Percentiles rank a stretch among this genome's conserved stretches.
Evolutionary conservation across 2,113 vertebrate genomes (phyloP).

Genomic region (Rallus limicola): DNA sequence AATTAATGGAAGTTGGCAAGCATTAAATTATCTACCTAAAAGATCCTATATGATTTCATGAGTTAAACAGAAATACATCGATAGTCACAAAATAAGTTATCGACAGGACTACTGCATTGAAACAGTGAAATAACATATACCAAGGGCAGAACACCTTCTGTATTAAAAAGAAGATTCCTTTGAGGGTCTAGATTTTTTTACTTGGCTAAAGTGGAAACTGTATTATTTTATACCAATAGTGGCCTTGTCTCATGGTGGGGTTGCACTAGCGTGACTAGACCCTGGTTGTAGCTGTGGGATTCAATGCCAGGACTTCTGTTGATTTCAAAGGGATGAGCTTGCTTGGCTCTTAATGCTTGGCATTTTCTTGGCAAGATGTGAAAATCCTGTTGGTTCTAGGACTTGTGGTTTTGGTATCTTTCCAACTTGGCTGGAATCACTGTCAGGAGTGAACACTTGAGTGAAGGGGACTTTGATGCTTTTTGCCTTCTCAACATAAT

Average conservation of each 20-base stretch:
- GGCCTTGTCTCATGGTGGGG: not conserved
- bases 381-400: not conserved
- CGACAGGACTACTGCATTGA: not conserved
- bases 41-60: not conserved
- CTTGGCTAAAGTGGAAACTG: not conserved
- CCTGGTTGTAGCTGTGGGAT: not conserved
- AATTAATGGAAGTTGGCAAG: slow-evolving; percentile 58
- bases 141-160: not conserved
- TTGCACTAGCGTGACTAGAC: not conserved
- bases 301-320: not conserved
- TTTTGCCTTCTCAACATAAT: not conserved
- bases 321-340: not conserved
- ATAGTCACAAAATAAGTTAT: not conserved
- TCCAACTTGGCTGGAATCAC: not conserved
- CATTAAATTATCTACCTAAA: slow-evolving; percentile 55
- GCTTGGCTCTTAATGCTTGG: not conserved
- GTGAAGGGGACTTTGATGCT: not conserved
- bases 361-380: not conserved
- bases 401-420: not conserved
- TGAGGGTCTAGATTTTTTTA: not conserved
- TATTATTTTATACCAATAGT: not conserved
- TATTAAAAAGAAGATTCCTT: not conserved
- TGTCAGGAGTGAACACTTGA: not conserved
- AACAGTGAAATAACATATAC: not conserved
- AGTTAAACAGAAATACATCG: slow-evolving; percentile 30